These are phyloP conservation scores for Phyto melanocephala DNA, from an alignment of 2,888 invertebrate genomes.

Conservation along the genomic window DNA sequence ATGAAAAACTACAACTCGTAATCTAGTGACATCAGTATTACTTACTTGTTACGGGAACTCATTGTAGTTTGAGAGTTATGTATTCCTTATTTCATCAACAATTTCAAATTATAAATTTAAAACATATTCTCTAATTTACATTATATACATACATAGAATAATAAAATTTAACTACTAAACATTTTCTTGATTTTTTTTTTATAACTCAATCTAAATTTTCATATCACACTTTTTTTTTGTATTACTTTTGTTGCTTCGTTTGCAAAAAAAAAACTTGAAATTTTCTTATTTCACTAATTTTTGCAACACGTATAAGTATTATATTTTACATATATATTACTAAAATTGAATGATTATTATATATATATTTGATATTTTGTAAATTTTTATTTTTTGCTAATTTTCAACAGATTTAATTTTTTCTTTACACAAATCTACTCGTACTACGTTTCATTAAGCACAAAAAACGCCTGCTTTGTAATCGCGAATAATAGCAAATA, in stretches of 20 bases:
- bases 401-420: constrained; percentile 46
- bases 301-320: neutral
- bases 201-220: constrained; percentile 33
- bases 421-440: constrained; percentile 33
- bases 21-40: constrained; percentile 52
- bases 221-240: constrained; percentile 40
- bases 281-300: neutral
- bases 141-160: too few species aligned
- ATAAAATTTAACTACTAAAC: neutral
- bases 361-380: constrained; percentile 40
- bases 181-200: neutral
- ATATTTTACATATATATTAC: neutral
- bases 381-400: constrained; percentile 19
- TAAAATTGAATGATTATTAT: too few species aligned
- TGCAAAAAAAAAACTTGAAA: constrained; percentile 43
- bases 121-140: constrained; percentile 30
- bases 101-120: neutral
- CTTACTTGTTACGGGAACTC: constrained; percentile 77
- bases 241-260: constrained; percentile 18
- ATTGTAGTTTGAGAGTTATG: constrained; percentile 63
- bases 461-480: constrained; percentile 58
- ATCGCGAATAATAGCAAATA: constrained; percentile 53
- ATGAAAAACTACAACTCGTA: neutral
- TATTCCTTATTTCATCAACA: constrained; percentile 12
- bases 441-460: constrained; percentile 47